Evolutionary conservation across 37 sponge, comb jelly and placozoan genomes (phyloP), one percentile per base, ranked within the genome.

Genomic region (Agelas oroides): DNA sequence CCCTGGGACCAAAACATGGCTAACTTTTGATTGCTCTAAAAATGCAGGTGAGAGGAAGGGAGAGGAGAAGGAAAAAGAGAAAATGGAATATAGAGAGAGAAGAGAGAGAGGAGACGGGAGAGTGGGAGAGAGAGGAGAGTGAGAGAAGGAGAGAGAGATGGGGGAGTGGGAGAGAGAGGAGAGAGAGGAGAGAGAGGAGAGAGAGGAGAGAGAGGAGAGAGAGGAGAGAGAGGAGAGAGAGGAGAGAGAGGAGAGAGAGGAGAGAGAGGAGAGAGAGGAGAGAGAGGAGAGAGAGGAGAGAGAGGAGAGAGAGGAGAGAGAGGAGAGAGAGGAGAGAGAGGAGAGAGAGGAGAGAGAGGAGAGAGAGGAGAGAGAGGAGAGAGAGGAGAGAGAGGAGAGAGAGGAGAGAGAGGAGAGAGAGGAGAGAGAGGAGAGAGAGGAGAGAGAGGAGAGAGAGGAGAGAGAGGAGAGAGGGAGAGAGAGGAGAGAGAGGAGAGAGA

Each of bases 231-330:
- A 6, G 33, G 11, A 30, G 5, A 2, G 33, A 69, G 11, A 11
- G 27, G 37, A 71, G 72, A 23, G 72, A 71, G 72, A 35, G 72
- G 23, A 41, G 27, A 41, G 23, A 41, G 46, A 36, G 23, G 72
- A 18, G 58, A 56, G 18, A 18, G 58, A 18, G 41, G 18, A 41
- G 27, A 17, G 27, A 41, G 46, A 27, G 46, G 72, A 35, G 41
- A 35, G 40, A 35, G 41, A 35, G 72, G 46, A 27, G 27, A 41
- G 27, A 27, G 18, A 41, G 27, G 23, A 35, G 13, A 12, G 37
- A 71, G 41, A 71, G 41, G 17, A 13, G 14, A 27, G 23, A 27
- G 23, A 24, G 14, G 41, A 71, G 72, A 23, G 37, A 36, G 41
- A 35, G 72, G 15, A 27, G 72, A 14, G 46, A 41, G 37, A 30